These are phyloP conservation scores for Andrena dorsata DNA, from an alignment of 2,888 invertebrate genomes.

Conservation along the genomic window DNA sequence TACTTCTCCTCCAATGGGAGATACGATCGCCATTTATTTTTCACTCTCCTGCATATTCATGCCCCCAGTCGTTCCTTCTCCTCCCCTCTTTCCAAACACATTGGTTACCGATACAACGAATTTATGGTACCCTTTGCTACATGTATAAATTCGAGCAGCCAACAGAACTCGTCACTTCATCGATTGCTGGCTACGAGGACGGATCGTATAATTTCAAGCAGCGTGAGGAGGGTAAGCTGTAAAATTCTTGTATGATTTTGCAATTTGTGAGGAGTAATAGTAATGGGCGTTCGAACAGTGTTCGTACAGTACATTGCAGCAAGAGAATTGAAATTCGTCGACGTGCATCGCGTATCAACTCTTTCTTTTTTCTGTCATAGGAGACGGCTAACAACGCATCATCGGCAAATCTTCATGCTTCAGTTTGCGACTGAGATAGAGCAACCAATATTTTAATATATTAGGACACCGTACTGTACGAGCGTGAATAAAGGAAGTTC, in stretches of 20 bases:
- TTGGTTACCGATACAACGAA: not conserved
- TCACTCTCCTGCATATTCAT: constrained; percentile 14
- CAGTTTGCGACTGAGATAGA: not conserved
- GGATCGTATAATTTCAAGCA: not conserved
- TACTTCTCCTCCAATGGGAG: not conserved
- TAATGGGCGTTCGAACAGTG: not conserved
- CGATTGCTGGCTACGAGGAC: not conserved
- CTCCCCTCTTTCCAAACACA: not conserved
- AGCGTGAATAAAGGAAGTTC: too few species aligned
- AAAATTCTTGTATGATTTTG: not conserved
- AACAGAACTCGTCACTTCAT: not conserved
- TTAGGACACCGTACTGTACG: too few species aligned
- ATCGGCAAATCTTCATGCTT: not conserved
- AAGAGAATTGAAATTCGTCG: not conserved
- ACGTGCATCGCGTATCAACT: not conserved
- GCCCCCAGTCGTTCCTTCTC: constrained; percentile 9
- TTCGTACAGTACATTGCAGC: not conserved
- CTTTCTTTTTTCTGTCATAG: constrained; percentile 29
- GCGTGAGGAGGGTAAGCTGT: constrained; percentile 2
- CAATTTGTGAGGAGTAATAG: not conserved
- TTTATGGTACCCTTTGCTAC: not conserved
- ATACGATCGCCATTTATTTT: constrained; percentile 36
- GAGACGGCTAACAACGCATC: not conserved
- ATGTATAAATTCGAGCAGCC: not conserved
- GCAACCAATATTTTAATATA: too few species aligned